Conservation (phyloP, 2,888 invertebrate genomes). For the Tortricodes alternella region DNA sequence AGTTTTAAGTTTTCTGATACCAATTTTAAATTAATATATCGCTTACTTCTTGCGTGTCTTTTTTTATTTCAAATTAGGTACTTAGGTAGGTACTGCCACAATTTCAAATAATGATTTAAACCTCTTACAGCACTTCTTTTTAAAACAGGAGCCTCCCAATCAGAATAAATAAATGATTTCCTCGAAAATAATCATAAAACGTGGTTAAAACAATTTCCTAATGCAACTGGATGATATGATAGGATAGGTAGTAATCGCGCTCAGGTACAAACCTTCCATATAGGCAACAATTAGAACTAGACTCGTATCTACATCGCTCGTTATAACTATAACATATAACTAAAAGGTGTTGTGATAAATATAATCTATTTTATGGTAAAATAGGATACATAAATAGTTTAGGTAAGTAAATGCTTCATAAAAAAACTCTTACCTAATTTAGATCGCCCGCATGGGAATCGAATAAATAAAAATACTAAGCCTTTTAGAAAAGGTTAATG, state of each 20-base stretch:
- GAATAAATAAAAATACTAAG: slow-evolving; percentile 55
- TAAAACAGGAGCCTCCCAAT: neutral
- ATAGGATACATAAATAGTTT: slow-evolving; percentile 59
- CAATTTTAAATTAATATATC: too few species aligned
- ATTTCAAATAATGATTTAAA: slow-evolving; percentile 26
- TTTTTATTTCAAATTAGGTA: too few species aligned
- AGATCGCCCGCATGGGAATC: slow-evolving; percentile 40
- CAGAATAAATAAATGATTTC: slow-evolving; percentile 12
- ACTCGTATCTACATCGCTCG: slow-evolving; percentile 60
- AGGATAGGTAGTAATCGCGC: slow-evolving; percentile 35
- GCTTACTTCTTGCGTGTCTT: too few species aligned
- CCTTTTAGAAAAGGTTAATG: slow-evolving; percentile 26
- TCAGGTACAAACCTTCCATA: slow-evolving; percentile 65
- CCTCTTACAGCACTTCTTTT: slow-evolving; percentile 45
- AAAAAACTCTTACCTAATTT: slow-evolving; percentile 44
- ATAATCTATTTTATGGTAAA: slow-evolving; percentile 73
- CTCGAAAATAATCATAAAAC: slow-evolving; percentile 29
- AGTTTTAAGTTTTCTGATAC: too few species aligned
- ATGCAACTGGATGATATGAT: slow-evolving; percentile 26
- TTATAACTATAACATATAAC: slow-evolving; percentile 61
- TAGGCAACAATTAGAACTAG: slow-evolving; percentile 44
- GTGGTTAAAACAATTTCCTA: slow-evolving; percentile 25
- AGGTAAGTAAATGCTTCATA: slow-evolving; percentile 62
- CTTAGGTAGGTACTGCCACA: too few species aligned
- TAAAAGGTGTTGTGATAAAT: slow-evolving; percentile 75